Conservation (phyloP, 2,113 vertebrate genomes). For the Tragelaphus imberbis region DNA sequence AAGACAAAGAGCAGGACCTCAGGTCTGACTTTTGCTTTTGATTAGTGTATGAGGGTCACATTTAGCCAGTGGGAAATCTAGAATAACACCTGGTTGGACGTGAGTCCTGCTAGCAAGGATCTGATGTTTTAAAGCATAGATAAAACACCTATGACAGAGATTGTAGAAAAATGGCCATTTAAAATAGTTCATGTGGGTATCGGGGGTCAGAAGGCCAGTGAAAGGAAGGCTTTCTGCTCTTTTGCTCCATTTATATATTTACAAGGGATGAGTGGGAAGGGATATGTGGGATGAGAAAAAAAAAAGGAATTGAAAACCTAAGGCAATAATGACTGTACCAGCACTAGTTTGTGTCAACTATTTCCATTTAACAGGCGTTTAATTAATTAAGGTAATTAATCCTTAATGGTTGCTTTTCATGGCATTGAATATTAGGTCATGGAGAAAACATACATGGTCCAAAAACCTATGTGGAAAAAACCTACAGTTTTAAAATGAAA, state of each 20-base stretch:
- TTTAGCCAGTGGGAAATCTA: background rate
- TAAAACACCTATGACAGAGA: background rate
- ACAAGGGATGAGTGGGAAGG: background rate
- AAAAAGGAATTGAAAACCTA: background rate
- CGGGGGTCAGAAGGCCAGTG: background rate
- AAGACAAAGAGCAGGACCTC: background rate
- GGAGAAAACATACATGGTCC: background rate
- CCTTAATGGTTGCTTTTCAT: background rate
- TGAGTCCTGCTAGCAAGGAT: background rate
- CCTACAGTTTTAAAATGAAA: background rate
- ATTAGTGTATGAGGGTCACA: background rate
- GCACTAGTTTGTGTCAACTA: background rate
- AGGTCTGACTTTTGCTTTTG: background rate
- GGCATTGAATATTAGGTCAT: background rate
- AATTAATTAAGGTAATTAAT: background rate
- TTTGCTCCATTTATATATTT: background rate
- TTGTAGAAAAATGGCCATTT: background rate
- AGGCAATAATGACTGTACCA: background rate
- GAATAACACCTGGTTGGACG: background rate
- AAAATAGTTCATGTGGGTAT: background rate
- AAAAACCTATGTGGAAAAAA: background rate
- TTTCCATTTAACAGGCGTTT: background rate
- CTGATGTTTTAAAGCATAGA: background rate
- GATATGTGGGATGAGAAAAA: background rate
- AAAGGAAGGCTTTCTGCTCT: background rate